Conservation (phyloP, 1,140 invertebrate species). For the Ridgeia piscesae region DNA sequence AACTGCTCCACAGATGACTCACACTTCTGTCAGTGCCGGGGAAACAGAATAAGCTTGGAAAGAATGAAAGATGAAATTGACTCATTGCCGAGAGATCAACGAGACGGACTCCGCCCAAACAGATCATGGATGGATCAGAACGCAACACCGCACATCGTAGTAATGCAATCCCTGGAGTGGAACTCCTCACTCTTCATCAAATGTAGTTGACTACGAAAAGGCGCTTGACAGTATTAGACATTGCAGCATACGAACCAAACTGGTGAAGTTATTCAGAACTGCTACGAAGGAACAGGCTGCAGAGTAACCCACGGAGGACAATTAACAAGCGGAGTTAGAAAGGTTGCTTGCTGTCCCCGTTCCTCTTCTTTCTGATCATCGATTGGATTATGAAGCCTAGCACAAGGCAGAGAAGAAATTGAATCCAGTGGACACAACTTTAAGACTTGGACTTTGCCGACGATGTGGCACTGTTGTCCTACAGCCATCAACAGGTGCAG, state of each 20-base stretch:
- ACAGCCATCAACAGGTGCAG: too few relatives aligned
- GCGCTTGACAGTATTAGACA: too few relatives aligned
- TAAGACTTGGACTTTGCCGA: slow-evolving; percentile 18
- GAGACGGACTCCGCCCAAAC: too few relatives aligned
- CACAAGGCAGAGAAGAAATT: slow-evolving; percentile 13
- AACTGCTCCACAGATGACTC: slow-evolving; percentile 34
- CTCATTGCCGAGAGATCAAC: too few relatives aligned
- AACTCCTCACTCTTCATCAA: too few relatives aligned
- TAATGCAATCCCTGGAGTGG: too few relatives aligned
- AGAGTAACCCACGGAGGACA: slow-evolving; percentile 7
- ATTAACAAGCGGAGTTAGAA: not conserved
- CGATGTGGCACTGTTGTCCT: too few relatives aligned
- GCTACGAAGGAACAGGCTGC: slow-evolving; percentile 4
- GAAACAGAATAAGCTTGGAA: slow-evolving; percentile 22
- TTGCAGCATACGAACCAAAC: too few relatives aligned
- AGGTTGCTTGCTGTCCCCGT: slow-evolving; percentile 8
- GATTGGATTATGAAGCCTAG: too few relatives aligned
- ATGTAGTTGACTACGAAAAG: not conserved
- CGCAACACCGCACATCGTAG: too few relatives aligned
- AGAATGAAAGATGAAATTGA: slow-evolving; percentile 21
- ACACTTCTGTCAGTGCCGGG: slow-evolving; percentile 34
- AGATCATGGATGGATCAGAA: too few relatives aligned
- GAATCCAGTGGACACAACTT: slow-evolving; percentile 10
- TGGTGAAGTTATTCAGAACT: not conserved
- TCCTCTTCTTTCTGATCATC: not conserved